phyloP scores from a whole-genome alignment of 2,888 invertebrate species.

The Syrphus vitripennis region DNA sequence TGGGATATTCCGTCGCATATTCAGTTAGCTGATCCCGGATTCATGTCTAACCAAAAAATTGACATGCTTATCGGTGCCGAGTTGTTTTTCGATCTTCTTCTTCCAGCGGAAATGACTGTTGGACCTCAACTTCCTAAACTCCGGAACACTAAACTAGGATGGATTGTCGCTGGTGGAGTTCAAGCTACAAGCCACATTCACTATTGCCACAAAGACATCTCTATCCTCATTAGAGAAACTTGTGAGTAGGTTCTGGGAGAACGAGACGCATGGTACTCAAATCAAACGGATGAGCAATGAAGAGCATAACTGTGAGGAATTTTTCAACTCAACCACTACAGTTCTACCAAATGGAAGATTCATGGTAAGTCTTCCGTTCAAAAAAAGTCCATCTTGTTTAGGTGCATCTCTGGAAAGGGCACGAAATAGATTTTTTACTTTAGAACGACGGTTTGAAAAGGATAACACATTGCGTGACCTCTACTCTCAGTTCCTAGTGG shows the following conservation, averaged over 20 bases:
- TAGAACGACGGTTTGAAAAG: neutral
- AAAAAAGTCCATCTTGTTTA: neutral
- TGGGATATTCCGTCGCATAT: neutral
- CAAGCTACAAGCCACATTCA: neutral
- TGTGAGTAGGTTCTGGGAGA: neutral
- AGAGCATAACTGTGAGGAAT: neutral
- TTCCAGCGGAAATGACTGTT: neutral
- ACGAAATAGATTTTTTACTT: neutral
- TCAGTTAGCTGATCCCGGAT: slow-evolving; percentile 13
- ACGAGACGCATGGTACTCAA: neutral
- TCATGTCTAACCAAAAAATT: neutral
- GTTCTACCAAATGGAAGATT: neutral
- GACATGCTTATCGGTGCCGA: slow-evolving; percentile 22
- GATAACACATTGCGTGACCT: neutral
- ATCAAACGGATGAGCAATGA: neutral
- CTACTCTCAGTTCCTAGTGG: neutral
- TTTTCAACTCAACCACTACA: neutral
- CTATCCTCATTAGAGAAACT: neutral
- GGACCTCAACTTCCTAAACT: neutral
- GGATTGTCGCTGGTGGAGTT: slow-evolving; percentile 1
- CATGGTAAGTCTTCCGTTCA: neutral
- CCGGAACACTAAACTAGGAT: neutral
- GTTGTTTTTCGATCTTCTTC: neutral
- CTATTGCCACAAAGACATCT: neutral
- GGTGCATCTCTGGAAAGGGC: neutral